Conservation (phyloP, 2,888 invertebrate genomes). For the Agriopis leucophaearia region DNA sequence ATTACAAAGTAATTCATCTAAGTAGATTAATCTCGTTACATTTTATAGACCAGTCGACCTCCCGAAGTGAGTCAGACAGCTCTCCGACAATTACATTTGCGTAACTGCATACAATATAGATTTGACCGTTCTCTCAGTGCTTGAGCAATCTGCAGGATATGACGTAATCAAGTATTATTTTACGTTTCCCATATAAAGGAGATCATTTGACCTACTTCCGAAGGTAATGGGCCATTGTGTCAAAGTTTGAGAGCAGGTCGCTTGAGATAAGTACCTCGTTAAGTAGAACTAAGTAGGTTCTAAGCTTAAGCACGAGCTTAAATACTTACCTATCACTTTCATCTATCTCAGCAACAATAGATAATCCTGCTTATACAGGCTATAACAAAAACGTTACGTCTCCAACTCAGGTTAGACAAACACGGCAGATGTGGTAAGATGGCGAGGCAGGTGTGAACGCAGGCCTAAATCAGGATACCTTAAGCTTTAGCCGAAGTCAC, state of each 20-base stretch:
- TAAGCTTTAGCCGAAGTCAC: too few species aligned
- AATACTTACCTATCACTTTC: not conserved
- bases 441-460: too few species aligned
- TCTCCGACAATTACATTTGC: constrained; percentile 34
- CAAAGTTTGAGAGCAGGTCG: constrained; percentile 20
- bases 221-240: constrained; percentile 37
- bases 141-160: constrained; percentile 39
- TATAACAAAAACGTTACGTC: not conserved
- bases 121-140: constrained; percentile 37
- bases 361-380: constrained; percentile 2
- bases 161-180: constrained; percentile 42
- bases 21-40: not conserved
- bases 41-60: constrained; percentile 7
- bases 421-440: too few species aligned
- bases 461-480: too few species aligned
- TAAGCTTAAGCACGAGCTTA: constrained; percentile 5
- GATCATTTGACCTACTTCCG: constrained; percentile 40
- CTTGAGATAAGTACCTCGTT: constrained; percentile 9
- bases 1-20: not conserved
- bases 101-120: constrained; percentile 35
- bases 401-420: too few species aligned
- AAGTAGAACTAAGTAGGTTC: constrained; percentile 2
- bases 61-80: constrained; percentile 22
- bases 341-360: not conserved
- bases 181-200: constrained; percentile 43